Percentiles rank a stretch among this genome's conserved stretches.
phyloP scores from a whole-genome alignment of 2,888 invertebrate genomes.

The Theretra japonica region DNA sequence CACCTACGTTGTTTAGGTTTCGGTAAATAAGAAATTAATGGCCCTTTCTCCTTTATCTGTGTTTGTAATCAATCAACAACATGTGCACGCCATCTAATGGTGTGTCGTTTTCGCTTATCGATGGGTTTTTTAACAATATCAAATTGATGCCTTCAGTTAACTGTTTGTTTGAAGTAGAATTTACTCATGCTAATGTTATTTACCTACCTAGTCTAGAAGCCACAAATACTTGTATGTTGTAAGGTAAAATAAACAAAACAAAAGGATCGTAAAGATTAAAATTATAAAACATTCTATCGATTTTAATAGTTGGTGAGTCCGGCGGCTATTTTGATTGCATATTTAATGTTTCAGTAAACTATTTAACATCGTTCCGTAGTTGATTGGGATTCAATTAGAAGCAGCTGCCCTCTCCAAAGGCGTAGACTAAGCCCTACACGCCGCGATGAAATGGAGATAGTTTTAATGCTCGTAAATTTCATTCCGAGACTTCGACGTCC shows the following conservation, averaged over 20 bases:
- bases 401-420: constrained; percentile 68
- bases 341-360: constrained; percentile 76
- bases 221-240: constrained; percentile 53
- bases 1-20: constrained; percentile 69
- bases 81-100: constrained; percentile 58
- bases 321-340: constrained; percentile 70
- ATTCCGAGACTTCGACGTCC: constrained; percentile 67
- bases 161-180: not conserved
- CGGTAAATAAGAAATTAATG: constrained; percentile 77
- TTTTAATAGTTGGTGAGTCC: constrained; percentile 63
- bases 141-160: not conserved
- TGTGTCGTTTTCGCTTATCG: constrained; percentile 52
- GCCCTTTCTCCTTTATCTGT: constrained; percentile 66
- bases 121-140: constrained; percentile 30
- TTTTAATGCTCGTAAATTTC: constrained; percentile 82
- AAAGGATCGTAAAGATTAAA: constrained; percentile 56
- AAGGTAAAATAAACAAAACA: constrained; percentile 58
- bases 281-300: constrained; percentile 68
- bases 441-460: constrained; percentile 78
- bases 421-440: constrained; percentile 66
- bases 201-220: constrained; percentile 32
- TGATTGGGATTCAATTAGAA: constrained; percentile 81
- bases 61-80: constrained; percentile 68
- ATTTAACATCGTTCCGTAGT: constrained; percentile 72
- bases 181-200: not conserved